Conservation (phyloP, 2,888 invertebrate species). For the Acrobasis repandana region DNA sequence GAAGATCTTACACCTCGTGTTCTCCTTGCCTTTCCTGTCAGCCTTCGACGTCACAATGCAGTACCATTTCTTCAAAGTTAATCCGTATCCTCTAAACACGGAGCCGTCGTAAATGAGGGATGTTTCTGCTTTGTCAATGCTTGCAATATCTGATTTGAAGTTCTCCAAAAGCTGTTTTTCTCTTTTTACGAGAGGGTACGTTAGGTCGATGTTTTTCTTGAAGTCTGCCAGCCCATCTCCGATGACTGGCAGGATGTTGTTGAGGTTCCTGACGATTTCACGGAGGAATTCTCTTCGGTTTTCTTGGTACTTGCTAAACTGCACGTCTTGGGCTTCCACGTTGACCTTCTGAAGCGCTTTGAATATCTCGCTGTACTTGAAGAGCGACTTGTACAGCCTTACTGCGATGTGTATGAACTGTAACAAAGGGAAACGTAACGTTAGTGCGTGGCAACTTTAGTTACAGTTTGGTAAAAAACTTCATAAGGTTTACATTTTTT, state of each 20-base stretch:
- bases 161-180: constrained; percentile 14
- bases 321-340: constrained; percentile 67
- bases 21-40: constrained; percentile 30
- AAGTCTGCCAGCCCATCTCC: constrained; percentile 62
- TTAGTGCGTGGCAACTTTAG: constrained; percentile 29
- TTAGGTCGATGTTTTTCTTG: constrained; percentile 6
- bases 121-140: constrained; percentile 74
- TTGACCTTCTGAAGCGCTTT: constrained; percentile 58
- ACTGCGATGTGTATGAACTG: constrained; percentile 83
- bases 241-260: constrained; percentile 83
- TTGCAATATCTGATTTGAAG: constrained; percentile 40
- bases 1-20: constrained; percentile 50
- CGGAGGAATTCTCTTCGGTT: constrained; percentile 64
- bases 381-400: constrained; percentile 78
- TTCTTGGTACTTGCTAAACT: constrained; percentile 68
- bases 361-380: constrained; percentile 66
- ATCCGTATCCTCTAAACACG: constrained; percentile 82
- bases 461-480: no score
- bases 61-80: constrained; percentile 83
- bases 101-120: constrained; percentile 84
- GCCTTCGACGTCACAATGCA: constrained; percentile 66
- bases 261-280: constrained; percentile 67
- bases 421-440: constrained; percentile 62
- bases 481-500: no score
- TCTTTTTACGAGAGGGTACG: constrained; percentile 29